Percentiles rank a stretch among this genome's conserved stretches.
phyloP scores from a whole-genome alignment of 2,797 vertebrate species.

The Odontamblyopus lacepedii region DNA sequence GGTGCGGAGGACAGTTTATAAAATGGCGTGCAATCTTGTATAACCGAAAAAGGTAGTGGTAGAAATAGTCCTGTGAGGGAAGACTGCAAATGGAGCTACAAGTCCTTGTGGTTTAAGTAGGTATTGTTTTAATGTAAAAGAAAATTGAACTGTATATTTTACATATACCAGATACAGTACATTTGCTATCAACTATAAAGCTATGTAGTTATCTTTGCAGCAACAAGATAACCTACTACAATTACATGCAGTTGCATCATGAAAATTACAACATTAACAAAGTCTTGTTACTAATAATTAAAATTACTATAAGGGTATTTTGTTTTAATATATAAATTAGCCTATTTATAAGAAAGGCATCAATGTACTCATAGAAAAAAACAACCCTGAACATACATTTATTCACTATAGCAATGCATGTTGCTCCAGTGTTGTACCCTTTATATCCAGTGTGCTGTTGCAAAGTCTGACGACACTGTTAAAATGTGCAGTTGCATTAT shows the following conservation, averaged over 20 bases:
- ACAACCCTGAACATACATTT: background rate
- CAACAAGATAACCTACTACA: slow-evolving; percentile 22
- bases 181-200: background rate
- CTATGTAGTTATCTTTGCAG: background rate
- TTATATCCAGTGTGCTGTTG: slow-evolving; percentile 11
- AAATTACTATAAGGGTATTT: background rate
- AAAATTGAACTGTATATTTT: background rate
- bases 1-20: slow-evolving; percentile 45
- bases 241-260: background rate
- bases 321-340: background rate
- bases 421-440: slow-evolving; percentile 12
- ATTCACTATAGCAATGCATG: background rate
- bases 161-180: background rate
- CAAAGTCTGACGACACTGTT: slow-evolving; percentile 33
- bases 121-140: background rate
- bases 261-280: background rate
- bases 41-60: slow-evolving; percentile 21
- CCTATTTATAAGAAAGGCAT: background rate
- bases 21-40: slow-evolving; percentile 32
- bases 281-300: no score
- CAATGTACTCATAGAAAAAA: background rate
- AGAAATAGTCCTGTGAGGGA: slow-evolving; percentile 14
- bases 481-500: slow-evolving; percentile 49
- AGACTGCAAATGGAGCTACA: slow-evolving; percentile 1
- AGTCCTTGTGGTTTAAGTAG: background rate